Percentiles rank a stretch among this genome's conserved stretches.
Conservation (phyloP, 2,113 vertebrate species). For the Campylomormyrus tamandua region DNA sequence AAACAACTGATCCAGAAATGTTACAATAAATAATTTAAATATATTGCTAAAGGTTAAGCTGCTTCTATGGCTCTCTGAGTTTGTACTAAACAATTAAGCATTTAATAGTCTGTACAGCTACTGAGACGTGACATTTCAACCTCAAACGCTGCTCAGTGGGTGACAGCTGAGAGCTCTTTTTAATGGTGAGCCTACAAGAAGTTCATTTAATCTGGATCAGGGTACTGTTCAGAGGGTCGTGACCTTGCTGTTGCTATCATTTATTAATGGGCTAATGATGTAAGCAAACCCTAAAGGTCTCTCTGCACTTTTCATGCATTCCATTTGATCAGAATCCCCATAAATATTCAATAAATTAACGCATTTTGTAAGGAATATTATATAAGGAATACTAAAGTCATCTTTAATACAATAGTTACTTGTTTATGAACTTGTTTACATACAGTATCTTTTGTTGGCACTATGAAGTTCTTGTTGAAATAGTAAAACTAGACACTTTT, state of each 20-base stretch:
- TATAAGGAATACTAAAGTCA: background rate
- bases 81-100: constrained; percentile 21
- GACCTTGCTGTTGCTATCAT: constrained; percentile 28
- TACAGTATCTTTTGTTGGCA: background rate
- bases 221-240: background rate
- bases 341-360: constrained; percentile 43
- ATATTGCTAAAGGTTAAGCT: constrained; percentile 27
- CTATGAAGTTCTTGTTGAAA: background rate
- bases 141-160: constrained; percentile 12
- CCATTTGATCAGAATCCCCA: constrained; percentile 26
- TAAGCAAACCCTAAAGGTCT: constrained; percentile 6
- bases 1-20: constrained; percentile 14
- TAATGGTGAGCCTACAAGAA: constrained; percentile 13
- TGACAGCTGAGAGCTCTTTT: constrained; percentile 12
- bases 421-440: background rate
- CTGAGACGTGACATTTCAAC: constrained; percentile 13
- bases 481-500: background rate
- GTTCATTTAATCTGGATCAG: constrained; percentile 18
- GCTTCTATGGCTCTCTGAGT: constrained; percentile 18
- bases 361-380: background rate
- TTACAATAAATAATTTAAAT: constrained; percentile 21
- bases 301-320: constrained; percentile 15
- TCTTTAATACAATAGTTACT: background rate
- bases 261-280: constrained; percentile 18
- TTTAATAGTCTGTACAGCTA: constrained; percentile 28